A percentile compares a stretch with the other conserved stretches of the same genome.
These are phyloP conservation scores for Sphaerophoria taeniata DNA, from an alignment of 2,888 invertebrate genomes.

Conservation along the genomic window DNA sequence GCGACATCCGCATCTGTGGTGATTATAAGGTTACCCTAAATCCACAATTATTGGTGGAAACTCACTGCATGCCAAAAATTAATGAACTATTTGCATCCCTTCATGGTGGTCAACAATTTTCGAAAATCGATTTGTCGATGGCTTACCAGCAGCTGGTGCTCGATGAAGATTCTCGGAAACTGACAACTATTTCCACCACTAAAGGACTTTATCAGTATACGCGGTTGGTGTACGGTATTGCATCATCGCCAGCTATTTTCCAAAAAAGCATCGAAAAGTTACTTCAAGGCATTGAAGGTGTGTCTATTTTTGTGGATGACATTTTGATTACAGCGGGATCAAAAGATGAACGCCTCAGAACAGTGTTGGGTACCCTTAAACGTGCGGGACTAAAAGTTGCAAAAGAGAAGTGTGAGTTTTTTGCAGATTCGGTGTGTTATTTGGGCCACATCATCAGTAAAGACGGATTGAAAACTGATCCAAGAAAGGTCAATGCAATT, in stretches of 20 bases:
- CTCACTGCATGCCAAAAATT: slow-evolving; percentile 32
- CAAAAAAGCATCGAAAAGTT: slow-evolving; percentile 77
- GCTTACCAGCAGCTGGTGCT: slow-evolving; percentile 78
- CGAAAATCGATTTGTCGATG: slow-evolving; percentile 78
- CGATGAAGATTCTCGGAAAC: slow-evolving; percentile 75
- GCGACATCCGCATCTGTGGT: slow-evolving; percentile 71
- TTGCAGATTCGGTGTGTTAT: not conserved
- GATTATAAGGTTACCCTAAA: slow-evolving; percentile 58
- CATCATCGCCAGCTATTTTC: slow-evolving; percentile 79
- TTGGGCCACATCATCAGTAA: not conserved
- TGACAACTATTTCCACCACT: slow-evolving; percentile 76
- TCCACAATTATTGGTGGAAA: slow-evolving; percentile 35
- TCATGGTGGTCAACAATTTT: slow-evolving; percentile 76
- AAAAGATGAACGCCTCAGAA: not conserved
- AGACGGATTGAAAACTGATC: not conserved
- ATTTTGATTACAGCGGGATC: not conserved
- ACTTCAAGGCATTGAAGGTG: slow-evolving; percentile 65
- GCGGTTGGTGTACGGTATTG: slow-evolving; percentile 77
- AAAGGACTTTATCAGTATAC: slow-evolving; percentile 60
- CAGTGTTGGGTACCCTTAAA: not conserved
- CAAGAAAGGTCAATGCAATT: not conserved
- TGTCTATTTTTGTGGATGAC: slow-evolving; percentile 11
- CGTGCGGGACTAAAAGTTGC: not conserved
- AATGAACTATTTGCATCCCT: slow-evolving; percentile 38
- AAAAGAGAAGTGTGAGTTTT: not conserved